Conservation (phyloP, 1,140 invertebrate genomes). For the Diuraphis noxia region DNA sequence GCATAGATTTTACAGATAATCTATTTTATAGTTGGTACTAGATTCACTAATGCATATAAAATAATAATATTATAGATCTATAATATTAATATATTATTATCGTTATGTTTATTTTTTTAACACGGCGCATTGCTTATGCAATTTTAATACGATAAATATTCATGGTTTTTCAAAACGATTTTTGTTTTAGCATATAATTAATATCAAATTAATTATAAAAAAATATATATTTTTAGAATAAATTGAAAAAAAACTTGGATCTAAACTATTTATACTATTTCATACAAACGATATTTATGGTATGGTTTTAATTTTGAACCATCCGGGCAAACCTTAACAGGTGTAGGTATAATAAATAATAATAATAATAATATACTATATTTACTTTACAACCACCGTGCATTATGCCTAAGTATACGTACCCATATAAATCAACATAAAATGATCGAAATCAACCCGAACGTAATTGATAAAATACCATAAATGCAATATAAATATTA, state of each 20-base stretch:
- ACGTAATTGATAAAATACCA: background rate
- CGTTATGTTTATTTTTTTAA: background rate
- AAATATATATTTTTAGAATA: background rate
- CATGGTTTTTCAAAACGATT: background rate
- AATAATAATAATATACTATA: background rate
- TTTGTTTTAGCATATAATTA: background rate
- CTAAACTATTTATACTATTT: background rate
- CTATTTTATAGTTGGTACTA: background rate
- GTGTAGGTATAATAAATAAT: background rate
- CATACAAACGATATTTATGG: background rate
- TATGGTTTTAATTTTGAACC: background rate
- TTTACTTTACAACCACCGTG: background rate
- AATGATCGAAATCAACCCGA: background rate
- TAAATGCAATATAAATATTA: background rate
- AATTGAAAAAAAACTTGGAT: background rate
- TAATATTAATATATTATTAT: background rate
- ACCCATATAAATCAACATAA: background rate
- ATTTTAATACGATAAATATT: background rate
- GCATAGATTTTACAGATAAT: background rate
- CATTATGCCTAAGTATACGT: background rate
- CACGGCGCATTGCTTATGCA: background rate
- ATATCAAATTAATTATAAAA: background rate
- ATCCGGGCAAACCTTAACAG: background rate
- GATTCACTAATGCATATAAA: background rate
- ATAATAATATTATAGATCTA: background rate